These are phyloP conservation scores for Dromococcyx pavoninus DNA, from an alignment of 2,797 vertebrate species.

Conservation along the genomic window DNA sequence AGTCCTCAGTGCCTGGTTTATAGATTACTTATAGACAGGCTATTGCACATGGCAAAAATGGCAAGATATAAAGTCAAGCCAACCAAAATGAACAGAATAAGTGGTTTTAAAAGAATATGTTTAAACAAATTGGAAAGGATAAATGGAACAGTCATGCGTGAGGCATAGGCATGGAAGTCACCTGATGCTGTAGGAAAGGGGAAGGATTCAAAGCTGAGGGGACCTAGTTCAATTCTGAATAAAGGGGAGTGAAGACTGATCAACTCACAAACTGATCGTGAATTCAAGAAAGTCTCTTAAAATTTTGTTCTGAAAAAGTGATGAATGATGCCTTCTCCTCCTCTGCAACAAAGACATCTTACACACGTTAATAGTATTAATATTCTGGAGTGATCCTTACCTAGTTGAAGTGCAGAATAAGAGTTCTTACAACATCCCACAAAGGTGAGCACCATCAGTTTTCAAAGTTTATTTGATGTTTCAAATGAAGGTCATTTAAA, in stretches of 20 bases:
- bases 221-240: background rate
- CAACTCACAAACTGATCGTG: background rate
- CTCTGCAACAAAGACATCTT: background rate
- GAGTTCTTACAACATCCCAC: background rate
- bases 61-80: background rate
- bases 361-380: background rate
- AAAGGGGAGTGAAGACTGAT: background rate
- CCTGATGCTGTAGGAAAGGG: background rate
- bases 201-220: background rate
- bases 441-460: background rate
- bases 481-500: background rate
- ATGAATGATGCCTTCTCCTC: background rate
- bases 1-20: background rate
- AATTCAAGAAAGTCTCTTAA: background rate
- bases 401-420: background rate
- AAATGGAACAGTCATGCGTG: background rate
- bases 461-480: background rate
- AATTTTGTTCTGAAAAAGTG: background rate
- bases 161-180: background rate
- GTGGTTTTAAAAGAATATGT: background rate
- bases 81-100: background rate
- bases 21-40: background rate
- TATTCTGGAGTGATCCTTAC: background rate
- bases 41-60: background rate
- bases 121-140: background rate